Evolutionary conservation across 2,113 vertebrate genomes (phyloP).

Genomic region (Grallaria varia): DNA sequence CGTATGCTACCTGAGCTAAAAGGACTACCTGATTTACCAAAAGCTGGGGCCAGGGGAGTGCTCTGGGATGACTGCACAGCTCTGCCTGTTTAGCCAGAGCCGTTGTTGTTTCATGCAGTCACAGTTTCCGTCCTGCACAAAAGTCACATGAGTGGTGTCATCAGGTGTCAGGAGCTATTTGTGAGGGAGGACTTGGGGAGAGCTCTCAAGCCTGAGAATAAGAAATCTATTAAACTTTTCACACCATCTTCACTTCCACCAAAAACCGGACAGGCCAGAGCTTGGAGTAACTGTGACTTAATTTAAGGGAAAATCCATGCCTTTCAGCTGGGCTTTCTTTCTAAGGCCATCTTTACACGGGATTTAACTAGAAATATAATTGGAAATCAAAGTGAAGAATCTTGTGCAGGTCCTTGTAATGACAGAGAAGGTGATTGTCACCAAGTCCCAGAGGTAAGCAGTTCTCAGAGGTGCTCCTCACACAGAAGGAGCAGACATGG

Average conservation of each 20-base stretch:
- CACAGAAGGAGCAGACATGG: rapidly evolving
- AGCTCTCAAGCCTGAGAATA: background rate
- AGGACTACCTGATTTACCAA: rapidly evolving
- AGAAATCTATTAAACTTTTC: background rate
- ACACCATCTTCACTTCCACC: background rate
- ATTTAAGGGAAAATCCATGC: background rate
- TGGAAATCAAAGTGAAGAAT: background rate
- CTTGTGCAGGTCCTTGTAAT: background rate
- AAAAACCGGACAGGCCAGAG: background rate
- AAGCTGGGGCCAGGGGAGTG: background rate
- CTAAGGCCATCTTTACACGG: background rate
- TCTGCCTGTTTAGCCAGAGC: background rate
- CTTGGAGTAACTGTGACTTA: background rate
- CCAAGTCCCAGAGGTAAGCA: background rate
- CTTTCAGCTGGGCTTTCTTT: background rate
- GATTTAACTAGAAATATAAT: background rate
- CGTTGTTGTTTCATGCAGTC: rapidly evolving
- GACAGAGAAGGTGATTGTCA: background rate
- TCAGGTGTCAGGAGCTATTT: background rate
- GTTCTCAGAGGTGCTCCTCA: background rate
- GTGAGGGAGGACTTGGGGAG: background rate
- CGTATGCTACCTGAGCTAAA: background rate
- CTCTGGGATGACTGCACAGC: background rate
- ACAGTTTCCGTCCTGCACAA: background rate
- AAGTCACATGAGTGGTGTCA: background rate